Evolutionary conservation across 2,888 invertebrate species (phyloP).

Genomic region (Melolontha melolontha): DNA sequence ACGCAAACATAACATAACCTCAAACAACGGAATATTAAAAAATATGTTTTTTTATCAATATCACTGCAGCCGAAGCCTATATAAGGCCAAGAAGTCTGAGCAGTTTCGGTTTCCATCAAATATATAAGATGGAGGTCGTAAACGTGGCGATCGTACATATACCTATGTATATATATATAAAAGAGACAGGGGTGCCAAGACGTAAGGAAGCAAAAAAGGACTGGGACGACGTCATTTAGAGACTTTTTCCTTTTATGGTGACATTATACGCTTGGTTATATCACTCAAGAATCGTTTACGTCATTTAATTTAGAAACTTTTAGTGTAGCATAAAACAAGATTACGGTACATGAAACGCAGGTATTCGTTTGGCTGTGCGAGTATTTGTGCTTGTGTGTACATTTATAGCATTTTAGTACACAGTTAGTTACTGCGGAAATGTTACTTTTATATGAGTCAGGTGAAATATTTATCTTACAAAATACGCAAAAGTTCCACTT

Average conservation of each 20-base stretch:
- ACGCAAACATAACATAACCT: too few species aligned
- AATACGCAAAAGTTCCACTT: neutral
- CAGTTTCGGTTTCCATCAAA: too few species aligned
- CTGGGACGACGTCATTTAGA: conserved; percentile 9
- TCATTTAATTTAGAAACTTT: conserved; percentile 39
- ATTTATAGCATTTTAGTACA: too few species aligned
- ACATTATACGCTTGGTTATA: conserved; percentile 25
- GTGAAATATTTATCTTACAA: neutral
- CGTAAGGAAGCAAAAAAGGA: neutral
- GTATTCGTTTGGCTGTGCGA: neutral
- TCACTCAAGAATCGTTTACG: conserved; percentile 36
- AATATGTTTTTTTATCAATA: too few species aligned
- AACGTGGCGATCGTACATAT: too few species aligned
- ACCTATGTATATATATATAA: too few species aligned
- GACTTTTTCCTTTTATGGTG: conserved; percentile 17
- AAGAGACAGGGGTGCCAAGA: neutral
- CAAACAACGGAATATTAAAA: too few species aligned
- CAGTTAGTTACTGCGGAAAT: neutral
- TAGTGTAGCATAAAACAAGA: conserved; percentile 32
- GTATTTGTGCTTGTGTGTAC: neutral
- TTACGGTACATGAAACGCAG: conserved; percentile 6
- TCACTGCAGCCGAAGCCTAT: too few species aligned
- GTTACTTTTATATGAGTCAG: neutral
- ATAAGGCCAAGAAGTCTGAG: too few species aligned
- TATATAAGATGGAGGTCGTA: too few species aligned